Percentiles rank a stretch among this genome's conserved stretches.
These are phyloP conservation scores for Laodelphax striatellus DNA, from an alignment of 1,140 invertebrate species.

Conservation along the genomic window DNA sequence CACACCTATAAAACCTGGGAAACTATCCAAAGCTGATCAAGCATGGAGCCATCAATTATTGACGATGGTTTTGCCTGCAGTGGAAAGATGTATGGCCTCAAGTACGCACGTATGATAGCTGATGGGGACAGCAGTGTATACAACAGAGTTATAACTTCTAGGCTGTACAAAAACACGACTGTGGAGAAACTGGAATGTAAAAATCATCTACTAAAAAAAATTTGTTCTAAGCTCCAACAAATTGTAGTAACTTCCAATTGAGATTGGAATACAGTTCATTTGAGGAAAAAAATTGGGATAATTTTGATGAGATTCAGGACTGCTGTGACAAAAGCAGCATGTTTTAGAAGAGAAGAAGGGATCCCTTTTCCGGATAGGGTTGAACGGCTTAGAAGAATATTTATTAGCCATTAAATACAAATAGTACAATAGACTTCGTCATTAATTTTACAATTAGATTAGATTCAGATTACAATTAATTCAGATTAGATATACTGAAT, in stretches of 20 bases:
- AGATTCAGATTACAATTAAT: too few relatives aligned
- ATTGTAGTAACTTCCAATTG: slow-evolving; percentile 10
- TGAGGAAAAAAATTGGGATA: slow-evolving; percentile 6
- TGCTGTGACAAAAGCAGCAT: not conserved
- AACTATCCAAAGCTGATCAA: slow-evolving; percentile 15
- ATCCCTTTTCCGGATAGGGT: not conserved
- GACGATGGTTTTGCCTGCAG: slow-evolving; percentile 29
- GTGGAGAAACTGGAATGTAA: slow-evolving; percentile 28
- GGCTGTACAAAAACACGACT: slow-evolving; percentile 31
- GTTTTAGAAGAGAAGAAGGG: not conserved
- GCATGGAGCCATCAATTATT: slow-evolving; percentile 1
- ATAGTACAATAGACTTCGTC: too few relatives aligned
- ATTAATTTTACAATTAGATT: too few relatives aligned
- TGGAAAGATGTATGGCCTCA: slow-evolving; percentile 24
- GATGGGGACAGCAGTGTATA: slow-evolving; percentile 29
- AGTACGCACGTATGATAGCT: slow-evolving; percentile 25
- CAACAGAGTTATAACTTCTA: slow-evolving; percentile 17
- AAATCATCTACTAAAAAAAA: slow-evolving; percentile 13
- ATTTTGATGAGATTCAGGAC: not conserved
- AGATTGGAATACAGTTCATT: slow-evolving; percentile 2
- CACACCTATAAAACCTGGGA: slow-evolving; percentile 28
- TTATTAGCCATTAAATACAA: too few relatives aligned
- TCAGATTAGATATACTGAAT: slow-evolving; percentile 5
- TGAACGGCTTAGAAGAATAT: not conserved
- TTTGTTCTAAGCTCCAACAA: slow-evolving; percentile 10